Evolutionary conservation across 2,113 vertebrate genomes (phyloP), one percentile per base, ranked within the genome.

Genomic region (Rallus limicola): DNA sequence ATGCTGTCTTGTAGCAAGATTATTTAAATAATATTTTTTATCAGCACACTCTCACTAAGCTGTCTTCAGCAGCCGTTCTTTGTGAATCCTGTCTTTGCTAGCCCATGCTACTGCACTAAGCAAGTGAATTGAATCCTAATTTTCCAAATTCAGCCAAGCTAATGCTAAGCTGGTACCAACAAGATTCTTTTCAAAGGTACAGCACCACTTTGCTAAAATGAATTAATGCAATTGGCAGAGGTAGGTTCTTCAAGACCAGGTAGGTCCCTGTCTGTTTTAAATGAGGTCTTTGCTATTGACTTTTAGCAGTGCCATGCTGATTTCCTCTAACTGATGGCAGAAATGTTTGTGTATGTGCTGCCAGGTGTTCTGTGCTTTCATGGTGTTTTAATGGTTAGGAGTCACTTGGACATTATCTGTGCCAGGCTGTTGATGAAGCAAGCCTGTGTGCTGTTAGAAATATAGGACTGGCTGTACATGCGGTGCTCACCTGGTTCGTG

Each of bases 11-110:
- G 25, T 65, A 79, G 62, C 40, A 77, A 94, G 79, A 65, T 79
- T 88, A 95, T 94, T 88, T 94, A 82, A 94, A 92, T 88, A 92
- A 17, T 88, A 42, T 18, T 82, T 93, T 90, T 71, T 86, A 90
- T 90, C 71, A 48, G 67, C 53, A 38, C 28, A 25, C 50, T 88
- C 67, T 92, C 63, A 56, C 58, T 85, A 56, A 38, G 44, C 67
- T 80, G 8, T 79, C 34, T 76, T 87, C 67, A 59, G 0, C 13
- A 50, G 67, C 25, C 64, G 24, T 34, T 92, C 64, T 74, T 81
- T 40, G 59, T 67, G 64, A 86, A 71, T 46, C 42, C 34, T 75
- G 40, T 68, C 25, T 95, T 93, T 88, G 26, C 56, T 19, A 16
- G 65, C 29, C 26, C 65, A 16, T 79, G 19, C 31, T 46, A 16